Conservation (phyloP, 2,797 vertebrate genomes). For the Rousettus madagascariensis region DNA sequence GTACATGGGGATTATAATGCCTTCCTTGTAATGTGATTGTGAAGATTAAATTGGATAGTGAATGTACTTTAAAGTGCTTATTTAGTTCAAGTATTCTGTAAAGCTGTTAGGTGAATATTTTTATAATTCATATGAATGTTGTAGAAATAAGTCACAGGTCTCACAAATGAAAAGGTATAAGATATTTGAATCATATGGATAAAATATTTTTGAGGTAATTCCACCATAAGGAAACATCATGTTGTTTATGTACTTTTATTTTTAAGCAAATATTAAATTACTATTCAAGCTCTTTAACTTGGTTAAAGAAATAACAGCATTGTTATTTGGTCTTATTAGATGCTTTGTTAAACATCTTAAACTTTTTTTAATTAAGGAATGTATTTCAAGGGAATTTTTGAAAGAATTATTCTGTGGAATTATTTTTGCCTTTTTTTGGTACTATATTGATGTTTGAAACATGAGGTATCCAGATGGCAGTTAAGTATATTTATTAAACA, state of each 20-base stretch:
- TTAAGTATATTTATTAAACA: constrained; percentile 41
- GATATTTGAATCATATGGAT: background rate
- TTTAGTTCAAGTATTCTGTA: background rate
- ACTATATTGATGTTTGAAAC: constrained; percentile 41
- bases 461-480: background rate
- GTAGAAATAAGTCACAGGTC: background rate
- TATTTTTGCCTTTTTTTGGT: constrained; percentile 34
- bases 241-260: constrained; percentile 21
- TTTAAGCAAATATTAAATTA: constrained; percentile 50
- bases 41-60: constrained; percentile 38
- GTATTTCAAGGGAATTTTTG: constrained; percentile 32
- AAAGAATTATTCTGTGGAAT: constrained; percentile 24
- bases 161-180: background rate
- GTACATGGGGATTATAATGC: constrained; percentile 21
- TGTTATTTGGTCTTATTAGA: constrained; percentile 45
- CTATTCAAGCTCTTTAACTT: constrained; percentile 41
- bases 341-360: constrained; percentile 57
- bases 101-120: background rate
- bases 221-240: background rate
- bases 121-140: background rate
- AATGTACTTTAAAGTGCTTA: constrained; percentile 23
- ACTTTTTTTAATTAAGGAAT: constrained; percentile 50
- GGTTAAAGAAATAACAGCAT: constrained; percentile 26
- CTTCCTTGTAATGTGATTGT: constrained; percentile 10
- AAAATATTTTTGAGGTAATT: constrained; percentile 50